phyloP scores from a whole-genome alignment of 2,888 invertebrate species.

The Ypsolopha scabrella region DNA sequence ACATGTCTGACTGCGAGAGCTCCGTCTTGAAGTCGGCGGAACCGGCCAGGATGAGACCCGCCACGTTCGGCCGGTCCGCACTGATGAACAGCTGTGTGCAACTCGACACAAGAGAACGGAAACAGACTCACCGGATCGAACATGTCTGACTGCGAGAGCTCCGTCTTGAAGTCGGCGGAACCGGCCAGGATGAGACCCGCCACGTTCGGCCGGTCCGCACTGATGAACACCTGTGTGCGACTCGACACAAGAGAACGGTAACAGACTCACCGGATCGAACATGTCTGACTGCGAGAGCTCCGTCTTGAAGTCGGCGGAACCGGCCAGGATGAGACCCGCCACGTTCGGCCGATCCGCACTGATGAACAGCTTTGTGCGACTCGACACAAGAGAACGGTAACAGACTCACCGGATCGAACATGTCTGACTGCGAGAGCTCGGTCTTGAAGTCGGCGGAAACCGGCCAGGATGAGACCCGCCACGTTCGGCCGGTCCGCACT shows the following conservation, averaged over 20 bases:
- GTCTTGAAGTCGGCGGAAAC: conserved; percentile 99
- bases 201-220: conserved; percentile 97
- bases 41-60: conserved; percentile 97
- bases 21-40: conserved; percentile 99
- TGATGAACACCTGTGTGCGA: conserved; percentile 96
- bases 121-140: conserved; percentile 85
- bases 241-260: too few species aligned
- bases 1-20: conserved; percentile 99
- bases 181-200: conserved; percentile 98
- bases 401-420: conserved; percentile 96
- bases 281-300: conserved; percentile 99
- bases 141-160: conserved; percentile 99
- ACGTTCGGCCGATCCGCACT: conserved; percentile 98
- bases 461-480: conserved; percentile 96
- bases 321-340: conserved; percentile 96
- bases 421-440: conserved; percentile 98
- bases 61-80: conserved; percentile 94
- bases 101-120: conserved; percentile 30
- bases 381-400: too few species aligned
- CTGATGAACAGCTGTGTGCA: conserved; percentile 72
- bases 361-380: conserved; percentile 90
- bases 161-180: conserved; percentile 99
- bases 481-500: conserved; percentile 98
- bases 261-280: conserved; percentile 93
- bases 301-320: conserved; percentile 99